phyloP scores from a whole-genome alignment of 2,113 vertebrate species.

The Sceloporus tristichus region DNA sequence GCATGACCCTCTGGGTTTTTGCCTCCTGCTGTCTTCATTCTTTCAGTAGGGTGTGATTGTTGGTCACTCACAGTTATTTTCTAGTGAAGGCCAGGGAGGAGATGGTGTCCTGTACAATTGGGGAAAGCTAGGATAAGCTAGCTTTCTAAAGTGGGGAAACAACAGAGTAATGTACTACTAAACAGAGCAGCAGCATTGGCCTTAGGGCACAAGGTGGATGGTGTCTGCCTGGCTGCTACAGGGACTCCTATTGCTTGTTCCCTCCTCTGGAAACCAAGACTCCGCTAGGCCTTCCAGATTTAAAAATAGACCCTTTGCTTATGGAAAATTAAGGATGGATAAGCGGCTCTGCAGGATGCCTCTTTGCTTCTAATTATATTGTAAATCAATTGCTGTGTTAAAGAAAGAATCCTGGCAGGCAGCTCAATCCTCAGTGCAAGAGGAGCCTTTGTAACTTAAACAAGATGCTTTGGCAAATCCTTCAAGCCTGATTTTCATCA shows the following conservation, averaged over 20 bases:
- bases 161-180: not conserved
- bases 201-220: not conserved
- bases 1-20: not conserved
- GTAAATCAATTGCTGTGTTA: conserved; percentile 50
- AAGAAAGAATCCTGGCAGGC: not conserved
- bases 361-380: conserved; percentile 52
- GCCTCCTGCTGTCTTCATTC: not conserved
- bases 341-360: conserved; percentile 55
- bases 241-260: not conserved
- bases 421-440: rapidly evolving
- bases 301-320: conserved; percentile 75
- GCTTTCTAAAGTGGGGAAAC: not conserved
- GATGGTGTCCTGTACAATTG: not conserved
- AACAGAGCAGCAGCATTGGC: not conserved
- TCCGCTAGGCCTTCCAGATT: conserved; percentile 55
- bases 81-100: not conserved
- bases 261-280: conserved; percentile 3
- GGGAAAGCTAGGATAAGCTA: not conserved
- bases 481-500: not conserved
- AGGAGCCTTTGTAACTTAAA: not conserved
- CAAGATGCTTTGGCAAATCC: not conserved
- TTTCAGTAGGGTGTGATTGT: not conserved
- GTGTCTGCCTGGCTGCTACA: not conserved
- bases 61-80: not conserved
- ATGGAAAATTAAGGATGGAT: conserved; percentile 74